A percentile compares a stretch with the other conserved stretches of the same genome.
Conservation (phyloP, 2,113 vertebrate genomes). For the Pollachius pollachius region DNA sequence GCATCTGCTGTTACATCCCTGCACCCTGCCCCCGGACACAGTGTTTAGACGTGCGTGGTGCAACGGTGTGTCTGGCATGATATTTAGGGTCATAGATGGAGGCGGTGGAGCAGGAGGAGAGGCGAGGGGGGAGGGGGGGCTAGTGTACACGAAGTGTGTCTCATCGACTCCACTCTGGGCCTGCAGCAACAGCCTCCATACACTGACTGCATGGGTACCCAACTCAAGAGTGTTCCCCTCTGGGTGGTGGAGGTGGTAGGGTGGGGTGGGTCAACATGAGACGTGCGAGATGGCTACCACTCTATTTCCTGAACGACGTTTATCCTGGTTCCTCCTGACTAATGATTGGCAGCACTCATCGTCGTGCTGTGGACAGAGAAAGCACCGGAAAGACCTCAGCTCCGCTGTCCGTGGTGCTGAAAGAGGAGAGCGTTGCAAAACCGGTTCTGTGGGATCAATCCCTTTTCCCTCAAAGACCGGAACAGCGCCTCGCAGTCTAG, state of each 20-base stretch:
- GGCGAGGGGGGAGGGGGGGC: neutral
- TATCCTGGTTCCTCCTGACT: too few species aligned
- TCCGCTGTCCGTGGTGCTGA: conserved; percentile 60
- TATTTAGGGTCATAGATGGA: neutral
- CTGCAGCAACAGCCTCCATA: conserved; percentile 23
- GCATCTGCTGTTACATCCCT: conserved; percentile 25
- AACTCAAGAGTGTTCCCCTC: neutral
- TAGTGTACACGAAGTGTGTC: neutral
- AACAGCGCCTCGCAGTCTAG: neutral
- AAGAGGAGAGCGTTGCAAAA: conserved; percentile 22
- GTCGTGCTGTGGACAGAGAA: too few species aligned
- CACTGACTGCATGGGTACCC: conserved; percentile 10
- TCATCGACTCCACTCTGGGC: conserved; percentile 12
- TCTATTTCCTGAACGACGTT: too few species aligned
- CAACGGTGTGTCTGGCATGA: conserved; percentile 26
- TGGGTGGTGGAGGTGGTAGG: conserved; percentile 14
- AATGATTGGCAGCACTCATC: too few species aligned
- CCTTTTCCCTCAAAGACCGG: neutral
- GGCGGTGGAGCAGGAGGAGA: conserved; percentile 1
- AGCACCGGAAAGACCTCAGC: too few species aligned
- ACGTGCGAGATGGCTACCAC: too few species aligned
- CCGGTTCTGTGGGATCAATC: neutral
- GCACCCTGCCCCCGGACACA: conserved; percentile 24
- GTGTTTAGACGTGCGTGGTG: conserved; percentile 29
- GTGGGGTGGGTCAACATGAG: neutral